phyloP scores from a whole-genome alignment of 2,113 vertebrate genomes.

The Crotalus tigris region DNA sequence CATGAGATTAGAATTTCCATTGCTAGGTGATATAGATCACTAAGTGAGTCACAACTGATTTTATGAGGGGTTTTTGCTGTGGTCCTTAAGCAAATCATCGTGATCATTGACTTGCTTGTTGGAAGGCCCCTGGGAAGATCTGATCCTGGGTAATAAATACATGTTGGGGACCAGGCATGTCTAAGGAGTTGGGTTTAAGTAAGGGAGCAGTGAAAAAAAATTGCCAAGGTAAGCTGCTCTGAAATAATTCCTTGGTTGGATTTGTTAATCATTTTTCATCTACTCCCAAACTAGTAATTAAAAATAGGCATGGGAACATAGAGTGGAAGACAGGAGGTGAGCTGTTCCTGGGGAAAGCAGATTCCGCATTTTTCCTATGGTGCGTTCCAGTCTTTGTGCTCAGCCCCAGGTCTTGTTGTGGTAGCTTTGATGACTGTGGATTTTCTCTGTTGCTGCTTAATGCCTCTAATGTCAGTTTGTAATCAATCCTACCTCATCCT shows the following conservation, averaged over 20 bases:
- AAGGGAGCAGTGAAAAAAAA: rapidly evolving
- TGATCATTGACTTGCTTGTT: too few relatives aligned
- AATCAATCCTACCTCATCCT: background rate
- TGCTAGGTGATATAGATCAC: too few relatives aligned
- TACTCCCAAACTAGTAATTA: background rate
- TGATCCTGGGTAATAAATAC: too few relatives aligned
- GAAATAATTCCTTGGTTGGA: background rate
- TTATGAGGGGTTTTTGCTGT: too few relatives aligned
- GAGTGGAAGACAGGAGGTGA: background rate
- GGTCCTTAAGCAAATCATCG: too few relatives aligned
- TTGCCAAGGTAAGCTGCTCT: background rate
- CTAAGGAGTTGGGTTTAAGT: background rate
- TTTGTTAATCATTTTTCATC: background rate
- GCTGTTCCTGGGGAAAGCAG: background rate
- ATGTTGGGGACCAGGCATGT: too few relatives aligned
- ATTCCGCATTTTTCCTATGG: background rate
- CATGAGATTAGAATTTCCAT: too few relatives aligned
- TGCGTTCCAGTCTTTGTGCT: background rate
- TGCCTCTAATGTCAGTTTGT: background rate
- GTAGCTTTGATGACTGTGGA: background rate
- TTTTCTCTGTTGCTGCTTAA: background rate
- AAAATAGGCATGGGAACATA: background rate
- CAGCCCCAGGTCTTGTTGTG: background rate
- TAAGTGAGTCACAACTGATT: too few relatives aligned
- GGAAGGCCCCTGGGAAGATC: too few relatives aligned